Conservation (phyloP, 1,140 invertebrate genomes). For the Aradophagus sp. region DNA sequence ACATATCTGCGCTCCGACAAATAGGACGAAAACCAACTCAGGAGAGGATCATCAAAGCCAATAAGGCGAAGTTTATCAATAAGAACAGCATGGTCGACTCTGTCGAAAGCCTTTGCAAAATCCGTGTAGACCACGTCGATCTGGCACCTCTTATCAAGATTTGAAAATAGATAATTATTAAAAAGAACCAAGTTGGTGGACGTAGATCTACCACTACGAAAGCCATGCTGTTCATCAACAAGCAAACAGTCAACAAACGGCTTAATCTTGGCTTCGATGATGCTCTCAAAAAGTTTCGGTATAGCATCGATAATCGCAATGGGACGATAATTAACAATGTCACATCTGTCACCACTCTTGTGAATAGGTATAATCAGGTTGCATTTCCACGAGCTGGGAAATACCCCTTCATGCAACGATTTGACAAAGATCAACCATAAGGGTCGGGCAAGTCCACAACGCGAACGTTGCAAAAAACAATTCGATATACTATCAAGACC, state of each 20-base stretch:
- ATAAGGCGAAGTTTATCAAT: neutral
- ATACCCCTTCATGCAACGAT: neutral
- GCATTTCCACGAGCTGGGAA: slow-evolving; percentile 1
- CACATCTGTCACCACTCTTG: neutral
- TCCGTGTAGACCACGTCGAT: neutral
- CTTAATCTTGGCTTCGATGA: neutral
- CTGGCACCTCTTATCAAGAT: slow-evolving; percentile 1
- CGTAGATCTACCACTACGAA: slow-evolving; percentile 6
- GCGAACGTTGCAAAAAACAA: neutral
- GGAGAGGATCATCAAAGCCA: neutral
- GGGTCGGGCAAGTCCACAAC: slow-evolving; percentile 1
- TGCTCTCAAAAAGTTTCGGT: slow-evolving; percentile 5
- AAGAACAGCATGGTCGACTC: no score
- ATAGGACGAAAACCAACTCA: neutral
- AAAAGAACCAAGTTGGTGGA: slow-evolving; percentile 2
- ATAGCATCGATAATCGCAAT: slow-evolving; percentile 7
- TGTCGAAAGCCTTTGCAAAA: no score
- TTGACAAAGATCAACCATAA: slow-evolving; percentile 8
- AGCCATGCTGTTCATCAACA: slow-evolving; percentile 5
- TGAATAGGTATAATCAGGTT: neutral
- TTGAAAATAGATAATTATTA: slow-evolving; percentile 5
- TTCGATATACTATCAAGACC: slow-evolving; percentile 1
- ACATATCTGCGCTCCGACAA: neutral
- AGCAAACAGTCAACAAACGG: neutral
- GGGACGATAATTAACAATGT: slow-evolving; percentile 1